Evolutionary conservation across 2,113 vertebrate genomes (phyloP).

Genomic region (Macroglossus sobrinus): DNA sequence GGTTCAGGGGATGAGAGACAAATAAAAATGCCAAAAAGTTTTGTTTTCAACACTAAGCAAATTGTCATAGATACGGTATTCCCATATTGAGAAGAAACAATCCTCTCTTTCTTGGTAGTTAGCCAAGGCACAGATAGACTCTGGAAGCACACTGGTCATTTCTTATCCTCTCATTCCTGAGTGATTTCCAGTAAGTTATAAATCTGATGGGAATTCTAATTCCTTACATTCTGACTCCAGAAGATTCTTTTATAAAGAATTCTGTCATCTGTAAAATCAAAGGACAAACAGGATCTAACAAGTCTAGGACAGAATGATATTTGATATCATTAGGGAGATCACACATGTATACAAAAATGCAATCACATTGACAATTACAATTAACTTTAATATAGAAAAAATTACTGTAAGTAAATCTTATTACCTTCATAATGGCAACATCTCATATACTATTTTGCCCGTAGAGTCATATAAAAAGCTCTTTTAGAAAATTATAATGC

Average conservation of each 20-base stretch:
- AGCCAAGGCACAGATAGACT: neutral
- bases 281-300: neutral
- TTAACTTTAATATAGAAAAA: constrained; percentile 13
- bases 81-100: neutral
- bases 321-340: neutral
- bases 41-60: neutral
- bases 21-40: neutral
- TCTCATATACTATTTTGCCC: rapidly evolving
- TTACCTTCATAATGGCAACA: neutral
- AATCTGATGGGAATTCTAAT: neutral
- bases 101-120: neutral
- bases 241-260: neutral
- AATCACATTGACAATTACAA: neutral
- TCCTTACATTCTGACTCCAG: neutral
- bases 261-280: neutral
- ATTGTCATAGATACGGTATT: neutral
- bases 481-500: constrained; percentile 31
- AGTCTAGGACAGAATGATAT: neutral
- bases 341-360: neutral
- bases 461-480: neutral
- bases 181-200: neutral
- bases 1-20: neutral
- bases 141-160: neutral
- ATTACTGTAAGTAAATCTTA: neutral
- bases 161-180: neutral